Evolutionary conservation across 2,113 vertebrate genomes (phyloP).

Genomic region (Propithecus coquereli): DNA sequence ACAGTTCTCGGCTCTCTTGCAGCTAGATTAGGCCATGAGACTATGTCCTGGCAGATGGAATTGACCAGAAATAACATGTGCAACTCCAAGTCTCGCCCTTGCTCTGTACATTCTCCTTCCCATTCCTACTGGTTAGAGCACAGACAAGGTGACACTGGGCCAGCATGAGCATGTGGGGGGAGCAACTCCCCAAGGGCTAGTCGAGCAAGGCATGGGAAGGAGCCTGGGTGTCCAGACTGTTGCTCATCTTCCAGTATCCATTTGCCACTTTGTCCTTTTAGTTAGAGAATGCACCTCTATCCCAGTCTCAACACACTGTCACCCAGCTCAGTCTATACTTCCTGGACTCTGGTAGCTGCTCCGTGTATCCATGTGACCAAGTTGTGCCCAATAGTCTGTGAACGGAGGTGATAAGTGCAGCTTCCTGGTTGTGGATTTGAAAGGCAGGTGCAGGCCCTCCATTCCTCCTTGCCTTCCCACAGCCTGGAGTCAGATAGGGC

Average conservation of each 20-base stretch:
- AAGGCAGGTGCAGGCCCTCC: rapidly evolving
- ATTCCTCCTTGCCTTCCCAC: background rate
- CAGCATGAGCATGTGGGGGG: background rate
- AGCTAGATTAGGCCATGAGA: background rate
- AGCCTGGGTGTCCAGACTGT: background rate
- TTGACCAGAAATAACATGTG: background rate
- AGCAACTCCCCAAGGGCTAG: rapidly evolving
- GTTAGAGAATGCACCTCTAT: background rate
- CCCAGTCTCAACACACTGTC: background rate
- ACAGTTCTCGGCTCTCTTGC: background rate
- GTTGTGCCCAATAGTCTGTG: background rate
- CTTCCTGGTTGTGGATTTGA: background rate
- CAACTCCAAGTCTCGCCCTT: background rate
- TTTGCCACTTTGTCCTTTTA: background rate
- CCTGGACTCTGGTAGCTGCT: background rate
- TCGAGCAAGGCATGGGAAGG: background rate
- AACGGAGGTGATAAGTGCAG: background rate
- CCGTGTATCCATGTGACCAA: background rate
- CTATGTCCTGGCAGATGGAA: background rate
- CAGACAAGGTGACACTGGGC: background rate
- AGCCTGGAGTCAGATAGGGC: background rate
- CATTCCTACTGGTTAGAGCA: background rate
- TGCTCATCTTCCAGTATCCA: background rate
- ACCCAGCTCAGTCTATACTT: background rate
- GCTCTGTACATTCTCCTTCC: background rate